Base-by-base conservation (phyloP, 2,888 invertebrate genomes). In the Lobophora halterata region DNA sequence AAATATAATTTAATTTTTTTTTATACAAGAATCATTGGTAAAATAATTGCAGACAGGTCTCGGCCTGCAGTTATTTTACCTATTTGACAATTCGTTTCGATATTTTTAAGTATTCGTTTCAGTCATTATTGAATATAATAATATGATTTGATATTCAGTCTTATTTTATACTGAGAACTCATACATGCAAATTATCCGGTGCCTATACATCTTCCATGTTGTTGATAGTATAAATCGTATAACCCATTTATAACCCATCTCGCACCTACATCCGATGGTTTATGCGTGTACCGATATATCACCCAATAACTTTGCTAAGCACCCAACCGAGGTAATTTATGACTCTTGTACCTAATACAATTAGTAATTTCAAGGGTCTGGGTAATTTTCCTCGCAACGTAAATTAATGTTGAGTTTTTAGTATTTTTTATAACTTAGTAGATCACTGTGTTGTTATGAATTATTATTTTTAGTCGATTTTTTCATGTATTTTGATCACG, bases 321-420 rank as follows among this genome's bases (percentile, higher is more conserved):
- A 38, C 27, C 32, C 21, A 16, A 42, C 31, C 26, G 11, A 21
- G 30, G 27, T 46, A 52, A 62, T 59, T 58, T 58, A 65, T 56
- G 18, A 53, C 24, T 32, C 25, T 56, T 54, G 46, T 28, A n/a
- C n/a, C n/a, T n/a, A 54, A 52, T 41, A 44, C 45, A 49, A 55
- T 58, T 53, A 58, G 47, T 54, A 49, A 57, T 52, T 60, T 54
- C 48, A 52, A 50, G 49, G 39, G 39, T 34, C 51, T 43, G 30
- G 46, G 29, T 37, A 33, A 42, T 36, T 42, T 37, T 24, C 32
- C 13, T 26, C 9, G 11, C 9, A 33, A 21, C 13, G 13, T 38
- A 35, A 31, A 12, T 5, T 12, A 11, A 25, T 25, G 5, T 12
- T n/a, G n/a, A n/a, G n/a, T n/a, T n/a, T n/a, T n/a, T n/a, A n/a